Percentiles rank a stretch among this genome's conserved stretches.
phyloP scores from a whole-genome alignment of 1,140 invertebrate genomes.

The Bombus cullumanus region DNA sequence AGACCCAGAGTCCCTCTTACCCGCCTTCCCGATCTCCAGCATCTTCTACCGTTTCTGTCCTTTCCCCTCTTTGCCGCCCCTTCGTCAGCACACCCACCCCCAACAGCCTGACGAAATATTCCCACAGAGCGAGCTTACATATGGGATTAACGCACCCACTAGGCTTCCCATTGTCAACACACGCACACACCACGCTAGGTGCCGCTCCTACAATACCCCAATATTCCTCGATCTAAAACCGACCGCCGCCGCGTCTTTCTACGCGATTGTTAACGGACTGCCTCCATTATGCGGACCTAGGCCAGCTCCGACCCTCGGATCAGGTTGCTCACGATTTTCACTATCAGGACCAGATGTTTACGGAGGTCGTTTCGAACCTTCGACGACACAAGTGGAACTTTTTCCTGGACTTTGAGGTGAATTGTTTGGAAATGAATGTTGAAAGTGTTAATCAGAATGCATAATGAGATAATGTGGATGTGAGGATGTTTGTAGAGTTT shows the following conservation, averaged over 20 bases:
- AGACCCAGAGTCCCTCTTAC: constrained; percentile 52
- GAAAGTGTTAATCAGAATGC: too few relatives aligned
- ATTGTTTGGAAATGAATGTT: too few relatives aligned
- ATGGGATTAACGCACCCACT: constrained; percentile 66
- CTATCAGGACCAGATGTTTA: constrained; percentile 51
- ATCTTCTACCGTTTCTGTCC: neutral
- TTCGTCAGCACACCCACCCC: constrained; percentile 18
- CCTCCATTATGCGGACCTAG: constrained; percentile 58
- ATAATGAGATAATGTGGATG: too few relatives aligned
- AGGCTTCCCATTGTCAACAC: constrained; percentile 72
- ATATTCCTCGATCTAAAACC: constrained; percentile 72
- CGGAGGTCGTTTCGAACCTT: too few relatives aligned
- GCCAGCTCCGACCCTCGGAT: constrained; percentile 59
- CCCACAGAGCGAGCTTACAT: constrained; percentile 65
- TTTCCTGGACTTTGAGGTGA: neutral
- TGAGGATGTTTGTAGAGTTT: too few relatives aligned
- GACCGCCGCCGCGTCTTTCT: constrained; percentile 60
- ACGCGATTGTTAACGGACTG: constrained; percentile 66
- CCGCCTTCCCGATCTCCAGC: neutral
- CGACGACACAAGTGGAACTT: neutral
- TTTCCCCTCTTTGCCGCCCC: constrained; percentile 3
- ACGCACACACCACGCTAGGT: constrained; percentile 30
- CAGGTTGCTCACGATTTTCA: constrained; percentile 64
- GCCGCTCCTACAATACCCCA: constrained; percentile 64
- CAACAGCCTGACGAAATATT: constrained; percentile 60